Evolutionary conservation across 2,797 vertebrate species (phyloP).

Genomic region (Pseudocheirus occidentalis): DNA sequence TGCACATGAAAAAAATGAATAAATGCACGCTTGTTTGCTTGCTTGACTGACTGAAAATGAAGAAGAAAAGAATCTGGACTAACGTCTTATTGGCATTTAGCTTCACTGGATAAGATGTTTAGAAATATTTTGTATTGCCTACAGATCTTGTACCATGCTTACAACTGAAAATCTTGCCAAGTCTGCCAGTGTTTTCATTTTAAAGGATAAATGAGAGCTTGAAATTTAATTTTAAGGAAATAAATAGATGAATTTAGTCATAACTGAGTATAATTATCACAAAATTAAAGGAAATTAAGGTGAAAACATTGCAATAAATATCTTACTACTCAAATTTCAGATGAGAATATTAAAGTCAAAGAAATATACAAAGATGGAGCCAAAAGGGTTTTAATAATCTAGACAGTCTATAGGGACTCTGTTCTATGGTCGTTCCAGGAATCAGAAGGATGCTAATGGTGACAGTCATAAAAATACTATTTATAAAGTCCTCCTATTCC

Average conservation of each 20-base stretch:
- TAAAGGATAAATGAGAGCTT: background rate
- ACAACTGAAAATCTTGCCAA: conserved; percentile 65
- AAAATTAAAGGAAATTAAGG: conserved; percentile 48
- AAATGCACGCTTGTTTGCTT: background rate
- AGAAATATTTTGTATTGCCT: conserved; percentile 65
- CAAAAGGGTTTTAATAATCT: conserved; percentile 21
- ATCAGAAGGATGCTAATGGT: background rate
- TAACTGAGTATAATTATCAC: conserved; percentile 45
- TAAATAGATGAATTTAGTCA: conserved; percentile 41
- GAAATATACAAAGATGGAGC: background rate
- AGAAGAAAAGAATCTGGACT: conserved; percentile 64
- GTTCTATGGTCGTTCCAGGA: conserved; percentile 30
- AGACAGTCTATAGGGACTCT: conserved; percentile 18
- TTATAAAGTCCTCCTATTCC: conserved; percentile 41
- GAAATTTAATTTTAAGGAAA: conserved; percentile 49
- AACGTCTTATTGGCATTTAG: conserved; percentile 73
- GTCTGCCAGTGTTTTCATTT: conserved; percentile 54
- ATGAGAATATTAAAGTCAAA: conserved; percentile 10
- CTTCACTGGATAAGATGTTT: conserved; percentile 72
- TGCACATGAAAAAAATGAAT: background rate
- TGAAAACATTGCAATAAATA: conserved; percentile 15
- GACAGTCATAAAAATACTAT: conserved; percentile 45
- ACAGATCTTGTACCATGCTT: conserved; percentile 61
- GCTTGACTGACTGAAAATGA: background rate
- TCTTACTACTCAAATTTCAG: conserved; percentile 11